A percentile compares a stretch with the other conserved stretches of the same genome.
These are phyloP conservation scores for Siphamia tubifer DNA, from an alignment of 2,113 vertebrate species.

Conservation along the genomic window DNA sequence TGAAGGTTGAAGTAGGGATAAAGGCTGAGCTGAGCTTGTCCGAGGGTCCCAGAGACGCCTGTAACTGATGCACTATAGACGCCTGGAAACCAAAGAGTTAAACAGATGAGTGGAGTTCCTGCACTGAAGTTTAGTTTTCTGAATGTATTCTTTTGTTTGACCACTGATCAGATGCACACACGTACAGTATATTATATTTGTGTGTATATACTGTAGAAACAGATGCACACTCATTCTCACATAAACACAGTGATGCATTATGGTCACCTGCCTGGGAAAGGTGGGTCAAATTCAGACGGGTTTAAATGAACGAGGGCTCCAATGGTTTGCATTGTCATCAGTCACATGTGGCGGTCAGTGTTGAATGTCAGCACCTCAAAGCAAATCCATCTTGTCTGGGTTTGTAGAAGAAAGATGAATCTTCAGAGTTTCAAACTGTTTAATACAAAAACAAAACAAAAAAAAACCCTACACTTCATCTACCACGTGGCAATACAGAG, in stretches of 20 bases:
- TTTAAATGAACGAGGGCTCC: conserved; percentile 9
- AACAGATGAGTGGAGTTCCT: conserved; percentile 42
- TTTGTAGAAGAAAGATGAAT: not conserved
- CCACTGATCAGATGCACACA: conserved; percentile 42
- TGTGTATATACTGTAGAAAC: conserved; percentile 1
- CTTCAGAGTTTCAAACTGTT: not conserved
- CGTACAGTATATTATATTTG: not conserved
- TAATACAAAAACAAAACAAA: conserved; percentile 2
- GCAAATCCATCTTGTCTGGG: not conserved
- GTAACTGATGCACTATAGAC: conserved; percentile 43
- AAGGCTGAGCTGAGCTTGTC: conserved; percentile 41
- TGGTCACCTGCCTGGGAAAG: not conserved
- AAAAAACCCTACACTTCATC: not conserved
- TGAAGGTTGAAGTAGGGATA: conserved; percentile 33
- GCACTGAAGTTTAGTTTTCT: conserved; percentile 41
- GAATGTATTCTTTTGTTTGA: conserved; percentile 25
- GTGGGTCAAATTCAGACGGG: not conserved
- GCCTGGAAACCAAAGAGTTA: conserved; percentile 67
- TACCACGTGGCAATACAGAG: not conserved
- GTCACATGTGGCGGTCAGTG: conserved; percentile 23
- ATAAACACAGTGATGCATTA: not conserved
- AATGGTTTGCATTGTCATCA: not conserved
- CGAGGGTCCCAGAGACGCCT: conserved; percentile 55
- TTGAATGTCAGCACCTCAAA: not conserved
- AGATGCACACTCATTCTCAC: not conserved